A percentile compares a stretch with the other conserved stretches of the same genome.
phyloP scores from a whole-genome alignment of 2,888 invertebrate genomes.

The Ochropacha duplaris region DNA sequence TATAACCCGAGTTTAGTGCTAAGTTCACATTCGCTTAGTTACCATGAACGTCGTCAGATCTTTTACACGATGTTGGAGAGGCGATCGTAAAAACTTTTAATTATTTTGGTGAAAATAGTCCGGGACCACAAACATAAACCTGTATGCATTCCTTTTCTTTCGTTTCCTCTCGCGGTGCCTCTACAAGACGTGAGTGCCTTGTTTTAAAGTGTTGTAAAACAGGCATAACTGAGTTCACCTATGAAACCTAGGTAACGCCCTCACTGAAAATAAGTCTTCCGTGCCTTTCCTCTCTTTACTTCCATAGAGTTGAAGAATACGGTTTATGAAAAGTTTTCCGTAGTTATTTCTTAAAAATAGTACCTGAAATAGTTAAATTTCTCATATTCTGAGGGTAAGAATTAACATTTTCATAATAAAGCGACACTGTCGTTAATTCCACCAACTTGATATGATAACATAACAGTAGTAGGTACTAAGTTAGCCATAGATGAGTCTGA shows the following conservation, averaged over 20 bases:
- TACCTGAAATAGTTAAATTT: background rate
- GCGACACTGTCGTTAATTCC: background rate
- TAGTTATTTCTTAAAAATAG: background rate
- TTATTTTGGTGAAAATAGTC: constrained; percentile 72
- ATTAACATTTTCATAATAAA: too few relatives aligned
- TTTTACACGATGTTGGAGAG: constrained; percentile 60
- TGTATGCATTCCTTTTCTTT: constrained; percentile 69
- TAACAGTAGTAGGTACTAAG: background rate
- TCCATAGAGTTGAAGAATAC: constrained; percentile 21
- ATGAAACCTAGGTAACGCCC: constrained; percentile 42
- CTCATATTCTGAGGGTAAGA: background rate
- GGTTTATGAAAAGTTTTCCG: background rate
- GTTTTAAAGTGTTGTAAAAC: constrained; percentile 81
- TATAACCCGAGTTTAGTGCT: constrained; percentile 40
- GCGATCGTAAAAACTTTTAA: constrained; percentile 78
- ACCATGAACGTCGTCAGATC: constrained; percentile 47
- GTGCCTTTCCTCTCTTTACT: constrained; percentile 38
- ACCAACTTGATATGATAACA: background rate
- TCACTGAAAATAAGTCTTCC: constrained; percentile 57
- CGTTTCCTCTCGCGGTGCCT: constrained; percentile 42
- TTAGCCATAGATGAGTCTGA: background rate
- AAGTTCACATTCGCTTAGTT: constrained; percentile 48
- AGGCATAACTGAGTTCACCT: constrained; percentile 57
- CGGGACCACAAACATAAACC: constrained; percentile 71
- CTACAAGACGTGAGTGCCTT: constrained; percentile 70